phyloP scores from a whole-genome alignment of 2,113 vertebrate genomes.

The Gadus macrocephalus region DNA sequence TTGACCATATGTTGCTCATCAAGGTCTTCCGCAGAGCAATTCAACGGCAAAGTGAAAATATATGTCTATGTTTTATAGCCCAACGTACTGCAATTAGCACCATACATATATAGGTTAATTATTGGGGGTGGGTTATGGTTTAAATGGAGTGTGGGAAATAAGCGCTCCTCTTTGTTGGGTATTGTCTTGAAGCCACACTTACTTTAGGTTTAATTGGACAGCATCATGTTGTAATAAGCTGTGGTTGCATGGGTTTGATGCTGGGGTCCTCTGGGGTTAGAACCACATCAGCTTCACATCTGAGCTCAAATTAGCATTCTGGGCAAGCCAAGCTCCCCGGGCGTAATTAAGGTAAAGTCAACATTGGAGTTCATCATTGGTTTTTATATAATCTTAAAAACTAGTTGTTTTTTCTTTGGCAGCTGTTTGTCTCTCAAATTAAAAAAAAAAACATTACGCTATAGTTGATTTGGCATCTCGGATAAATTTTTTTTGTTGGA shows the following conservation, averaged over 20 bases:
- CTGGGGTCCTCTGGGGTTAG: conserved; percentile 54
- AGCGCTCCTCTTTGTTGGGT: conserved; percentile 22
- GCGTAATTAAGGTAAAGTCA: conserved; percentile 76
- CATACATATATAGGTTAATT: conserved; percentile 32
- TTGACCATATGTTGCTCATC: background rate
- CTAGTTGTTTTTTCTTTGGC: conserved; percentile 68
- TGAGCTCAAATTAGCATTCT: conserved; percentile 70
- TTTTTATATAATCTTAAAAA: conserved; percentile 72
- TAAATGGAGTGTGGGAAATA: conserved; percentile 10
- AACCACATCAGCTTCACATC: conserved; percentile 51
- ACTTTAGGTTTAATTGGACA: conserved; percentile 52
- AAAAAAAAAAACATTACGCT: conserved; percentile 72
- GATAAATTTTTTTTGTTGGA: conserved; percentile 66
- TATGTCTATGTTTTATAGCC: background rate
- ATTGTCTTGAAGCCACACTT: conserved; percentile 38
- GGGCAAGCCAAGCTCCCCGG: conserved; percentile 63
- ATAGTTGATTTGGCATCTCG: conserved; percentile 71
- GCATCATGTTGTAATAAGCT: conserved; percentile 47
- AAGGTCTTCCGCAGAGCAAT: background rate
- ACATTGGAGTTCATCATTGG: conserved; percentile 67
- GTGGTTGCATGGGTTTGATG: conserved; percentile 49
- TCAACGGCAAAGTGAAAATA: background rate
- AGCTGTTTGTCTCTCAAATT: conserved; percentile 77
- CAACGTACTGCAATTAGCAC: too few relatives aligned
- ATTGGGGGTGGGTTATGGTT: conserved; percentile 19